phyloP scores from a whole-genome alignment of 2,888 invertebrate species.

The Mimachlamys varia region DNA sequence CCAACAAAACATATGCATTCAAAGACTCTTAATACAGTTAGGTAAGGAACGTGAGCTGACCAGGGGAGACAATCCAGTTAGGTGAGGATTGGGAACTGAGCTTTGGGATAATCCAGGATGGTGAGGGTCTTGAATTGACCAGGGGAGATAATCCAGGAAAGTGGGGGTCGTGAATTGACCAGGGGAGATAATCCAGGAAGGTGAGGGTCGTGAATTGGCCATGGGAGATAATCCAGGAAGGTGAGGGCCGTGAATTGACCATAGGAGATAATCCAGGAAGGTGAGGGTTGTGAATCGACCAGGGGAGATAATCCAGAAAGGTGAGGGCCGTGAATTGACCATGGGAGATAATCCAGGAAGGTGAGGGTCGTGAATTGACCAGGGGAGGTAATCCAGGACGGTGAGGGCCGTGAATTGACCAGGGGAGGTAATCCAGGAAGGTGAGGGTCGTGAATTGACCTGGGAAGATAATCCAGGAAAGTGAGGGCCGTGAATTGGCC shows the following conservation, averaged over 20 bases:
- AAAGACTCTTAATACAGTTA: neutral
- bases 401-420: too few relatives aligned
- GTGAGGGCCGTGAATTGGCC: too few relatives aligned
- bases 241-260: too few relatives aligned
- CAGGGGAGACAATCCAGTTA: neutral
- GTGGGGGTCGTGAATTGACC: too few relatives aligned
- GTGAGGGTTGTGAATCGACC: neutral
- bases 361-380: neutral
- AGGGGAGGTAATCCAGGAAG: neutral
- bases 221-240: neutral
- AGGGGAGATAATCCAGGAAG: neutral
- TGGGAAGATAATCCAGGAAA: neutral
- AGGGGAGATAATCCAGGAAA: neutral
- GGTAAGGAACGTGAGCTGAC: neutral
- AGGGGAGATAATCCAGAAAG: neutral
- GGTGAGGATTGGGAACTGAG: too few relatives aligned
- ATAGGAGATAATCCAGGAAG: neutral
- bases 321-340: too few relatives aligned
- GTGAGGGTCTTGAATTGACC: neutral
- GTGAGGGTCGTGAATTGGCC: neutral
- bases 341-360: neutral
- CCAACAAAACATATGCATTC: neutral
- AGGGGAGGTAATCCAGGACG: neutral
- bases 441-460: neutral
- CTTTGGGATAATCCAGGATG: neutral